Evolutionary conservation across 2,113 vertebrate species (phyloP).

Genomic region (Pituophis catenifer): DNA sequence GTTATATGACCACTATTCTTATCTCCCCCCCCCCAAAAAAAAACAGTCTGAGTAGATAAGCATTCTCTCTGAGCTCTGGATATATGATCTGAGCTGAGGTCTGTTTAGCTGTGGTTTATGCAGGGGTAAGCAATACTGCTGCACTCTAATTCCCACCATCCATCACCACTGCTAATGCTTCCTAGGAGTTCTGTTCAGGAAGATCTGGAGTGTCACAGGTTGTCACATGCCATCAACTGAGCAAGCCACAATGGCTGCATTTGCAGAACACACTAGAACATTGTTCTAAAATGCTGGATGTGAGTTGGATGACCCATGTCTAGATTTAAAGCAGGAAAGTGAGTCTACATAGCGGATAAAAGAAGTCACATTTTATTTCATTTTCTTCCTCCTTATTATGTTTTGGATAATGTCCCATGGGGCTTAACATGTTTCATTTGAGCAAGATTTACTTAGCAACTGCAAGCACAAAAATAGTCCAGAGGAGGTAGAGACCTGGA

Average conservation of each 20-base stretch:
- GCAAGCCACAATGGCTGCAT: not conserved
- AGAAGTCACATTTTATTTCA: not conserved
- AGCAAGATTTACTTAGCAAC: constrained; percentile 4
- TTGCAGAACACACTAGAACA: not conserved
- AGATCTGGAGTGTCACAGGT: not conserved
- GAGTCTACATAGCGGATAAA: not conserved
- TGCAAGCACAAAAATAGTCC: constrained; percentile 16
- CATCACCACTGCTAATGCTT: not conserved
- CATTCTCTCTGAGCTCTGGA: not conserved
- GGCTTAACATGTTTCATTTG: constrained; percentile 35
- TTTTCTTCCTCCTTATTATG: not conserved
- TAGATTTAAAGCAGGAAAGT: not conserved
- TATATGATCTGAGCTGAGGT: not conserved
- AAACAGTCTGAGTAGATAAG: not conserved
- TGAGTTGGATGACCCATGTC: not conserved
- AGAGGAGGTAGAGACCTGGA: not conserved
- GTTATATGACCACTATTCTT: not conserved
- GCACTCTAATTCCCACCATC: not conserved
- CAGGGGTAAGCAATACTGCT: not conserved
- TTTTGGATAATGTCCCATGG: not conserved
- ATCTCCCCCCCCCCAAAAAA: not conserved
- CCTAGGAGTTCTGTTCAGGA: not conserved
- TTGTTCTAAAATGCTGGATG: not conserved
- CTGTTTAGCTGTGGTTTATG: not conserved
- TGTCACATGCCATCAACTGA: not conserved